phyloP scores from a whole-genome alignment of 64 coral and sea anemone species.

The Stichodactyla mertensii region DNA sequence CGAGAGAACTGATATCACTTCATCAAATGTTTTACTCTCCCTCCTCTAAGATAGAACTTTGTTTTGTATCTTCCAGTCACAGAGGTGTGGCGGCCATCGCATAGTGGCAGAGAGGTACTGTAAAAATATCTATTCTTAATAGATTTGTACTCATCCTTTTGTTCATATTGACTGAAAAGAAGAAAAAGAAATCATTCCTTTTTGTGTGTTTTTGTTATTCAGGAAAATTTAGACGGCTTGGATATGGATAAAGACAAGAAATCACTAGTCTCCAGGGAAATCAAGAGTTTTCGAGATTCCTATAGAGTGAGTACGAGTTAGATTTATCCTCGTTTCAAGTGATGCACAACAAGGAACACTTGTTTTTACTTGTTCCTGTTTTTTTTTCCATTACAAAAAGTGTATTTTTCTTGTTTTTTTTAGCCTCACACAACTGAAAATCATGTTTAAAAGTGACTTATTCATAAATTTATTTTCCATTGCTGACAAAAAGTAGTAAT shows the following conservation, averaged over 20 bases:
- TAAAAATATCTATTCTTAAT: not conserved
- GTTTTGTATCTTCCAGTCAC: not conserved
- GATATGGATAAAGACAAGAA: slow-evolving; percentile 92
- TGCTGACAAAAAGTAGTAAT: too few species aligned
- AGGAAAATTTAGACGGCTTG: slow-evolving; percentile 91
- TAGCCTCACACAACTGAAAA: too few species aligned
- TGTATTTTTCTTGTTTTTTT: too few species aligned
- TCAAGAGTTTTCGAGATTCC: slow-evolving; percentile 83
- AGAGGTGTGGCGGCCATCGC: slow-evolving; percentile 7
- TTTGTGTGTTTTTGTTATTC: not conserved
- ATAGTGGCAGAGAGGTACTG: slow-evolving; percentile 57
- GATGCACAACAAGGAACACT: not conserved
- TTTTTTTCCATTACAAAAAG: not conserved
- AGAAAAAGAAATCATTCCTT: not conserved
- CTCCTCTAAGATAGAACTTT: not conserved
- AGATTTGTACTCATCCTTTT: not conserved
- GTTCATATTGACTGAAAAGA: not conserved
- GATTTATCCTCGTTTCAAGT: not conserved
- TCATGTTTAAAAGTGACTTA: too few species aligned
- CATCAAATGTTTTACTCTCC: too few species aligned
- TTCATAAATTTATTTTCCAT: too few species aligned
- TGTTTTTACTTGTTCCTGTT: not conserved
- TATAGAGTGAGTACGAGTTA: slow-evolving; percentile 63
- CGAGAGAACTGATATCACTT: too few species aligned
- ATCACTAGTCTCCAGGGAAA: slow-evolving; percentile 87